Evolutionary conservation across 2,113 vertebrate genomes (phyloP), one percentile per base, ranked within the genome.

Genomic region (Cyanoliseus patagonus): DNA sequence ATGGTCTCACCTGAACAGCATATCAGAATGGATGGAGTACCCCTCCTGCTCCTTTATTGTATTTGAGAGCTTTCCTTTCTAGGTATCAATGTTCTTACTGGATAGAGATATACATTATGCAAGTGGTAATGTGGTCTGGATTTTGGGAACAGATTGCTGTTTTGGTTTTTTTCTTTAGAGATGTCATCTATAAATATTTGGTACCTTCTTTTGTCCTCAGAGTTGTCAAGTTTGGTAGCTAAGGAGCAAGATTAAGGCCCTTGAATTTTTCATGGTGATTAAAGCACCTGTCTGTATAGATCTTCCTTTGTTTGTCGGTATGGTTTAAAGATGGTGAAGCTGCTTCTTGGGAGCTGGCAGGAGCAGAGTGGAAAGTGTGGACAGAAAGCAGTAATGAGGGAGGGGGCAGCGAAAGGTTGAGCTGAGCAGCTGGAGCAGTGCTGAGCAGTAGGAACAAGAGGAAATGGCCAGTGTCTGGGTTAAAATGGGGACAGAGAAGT

Each of bases 1-100:
- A 13, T 0, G 0, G 18, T 27, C 37, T 49, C 15, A 14, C 49
- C 31, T 75, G 67, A 53, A 17, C 53, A 52, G 3, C 0, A 0
- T 27, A 13, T 28, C 31, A 39, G 57, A 66, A 53, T n/a, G 6
- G 46, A 9, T 66, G 23, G 24, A 18, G 9, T 68, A 44, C 7
- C 17, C 28, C 7, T 73, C 6, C 19, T 1, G 0, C 44, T 70
- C 52, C 28, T 31, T 67, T 49, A 27, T 70, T 15, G 4, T 42
- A 24, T 41, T 51, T 35, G 57, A 31, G 31, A 76, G 44, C 46
- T 85, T 81, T 44, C 31, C 16, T 84, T 35, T 69, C 47, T 61
- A n/a, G 39, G 17, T 47, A 31, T 61, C 33, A 39, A 1, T n/a
- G 10, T 52, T 76, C 24, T 68, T 87, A 33, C 33, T 83, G 16